phyloP scores from a whole-genome alignment of 2,888 invertebrate genomes.

The Trichopoda pennipes region DNA sequence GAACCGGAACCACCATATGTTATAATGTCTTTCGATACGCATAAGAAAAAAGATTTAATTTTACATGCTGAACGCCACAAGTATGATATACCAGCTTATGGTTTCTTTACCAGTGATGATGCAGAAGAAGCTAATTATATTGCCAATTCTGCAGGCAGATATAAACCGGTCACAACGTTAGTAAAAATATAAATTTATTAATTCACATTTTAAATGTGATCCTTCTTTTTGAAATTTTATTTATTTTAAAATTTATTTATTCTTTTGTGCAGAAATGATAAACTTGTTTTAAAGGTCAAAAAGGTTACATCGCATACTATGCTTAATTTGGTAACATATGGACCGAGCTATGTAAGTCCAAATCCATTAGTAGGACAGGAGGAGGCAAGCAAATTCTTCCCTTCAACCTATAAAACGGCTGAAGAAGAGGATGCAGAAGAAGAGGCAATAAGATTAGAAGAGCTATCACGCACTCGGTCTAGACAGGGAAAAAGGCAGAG shows the following conservation, averaged over 20 bases:
- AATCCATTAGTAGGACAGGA: conserved; percentile 84
- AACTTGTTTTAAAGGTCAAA: conserved; percentile 86
- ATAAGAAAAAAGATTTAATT: conserved; percentile 84
- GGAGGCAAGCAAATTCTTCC: conserved; percentile 87
- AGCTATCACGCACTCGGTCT: neutral
- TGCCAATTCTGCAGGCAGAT: conserved; percentile 82
- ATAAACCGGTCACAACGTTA: conserved; percentile 41
- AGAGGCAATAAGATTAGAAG: conserved; percentile 34
- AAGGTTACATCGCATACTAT: conserved; percentile 85
- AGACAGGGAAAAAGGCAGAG: neutral
- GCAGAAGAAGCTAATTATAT: conserved; percentile 84
- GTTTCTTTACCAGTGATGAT: conserved; percentile 85
- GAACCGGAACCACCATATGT: conserved; percentile 85
- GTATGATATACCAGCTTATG: conserved; percentile 84
- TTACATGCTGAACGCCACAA: conserved; percentile 81
- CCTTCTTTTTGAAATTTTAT: too few species aligned
- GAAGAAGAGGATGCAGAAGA: conserved; percentile 74
- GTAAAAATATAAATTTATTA: neutral
- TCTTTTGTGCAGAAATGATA: conserved; percentile 83
- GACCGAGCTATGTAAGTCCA: conserved; percentile 86
- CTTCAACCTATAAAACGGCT: conserved; percentile 81
- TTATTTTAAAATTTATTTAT: neutral
- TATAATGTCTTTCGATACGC: conserved; percentile 85
- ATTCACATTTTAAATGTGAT: too few species aligned
- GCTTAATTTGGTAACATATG: conserved; percentile 84